Percentiles rank a stretch among this genome's conserved stretches.
Evolutionary conservation across 2,888 invertebrate genomes (phyloP).

Genomic region (Eupithecia vulgata): DNA sequence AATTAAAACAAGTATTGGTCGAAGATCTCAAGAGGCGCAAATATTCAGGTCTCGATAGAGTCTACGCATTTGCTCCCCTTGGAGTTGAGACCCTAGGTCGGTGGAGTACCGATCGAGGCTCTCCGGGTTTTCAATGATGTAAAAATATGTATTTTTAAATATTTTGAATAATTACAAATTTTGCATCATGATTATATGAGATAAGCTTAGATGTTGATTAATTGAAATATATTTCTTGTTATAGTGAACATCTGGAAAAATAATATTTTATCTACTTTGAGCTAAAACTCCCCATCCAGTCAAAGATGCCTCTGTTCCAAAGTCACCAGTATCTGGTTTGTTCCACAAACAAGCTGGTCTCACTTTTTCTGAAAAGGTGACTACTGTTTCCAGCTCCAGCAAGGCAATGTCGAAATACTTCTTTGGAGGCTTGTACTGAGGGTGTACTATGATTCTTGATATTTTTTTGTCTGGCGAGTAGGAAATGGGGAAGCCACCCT

Average conservation of each 20-base stretch:
- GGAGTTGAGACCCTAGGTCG: too few species aligned
- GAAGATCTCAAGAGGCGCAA: too few species aligned
- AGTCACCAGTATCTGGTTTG: slow-evolving; percentile 44
- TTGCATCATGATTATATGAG: too few species aligned
- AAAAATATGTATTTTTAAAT: too few species aligned
- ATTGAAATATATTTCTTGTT: too few species aligned
- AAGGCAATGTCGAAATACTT: slow-evolving; percentile 68
- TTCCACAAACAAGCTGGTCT: slow-evolving; percentile 69
- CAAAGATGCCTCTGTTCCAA: slow-evolving; percentile 52
- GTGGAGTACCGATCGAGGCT: too few species aligned
- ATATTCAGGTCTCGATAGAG: too few species aligned
- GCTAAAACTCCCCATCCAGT: slow-evolving; percentile 69
- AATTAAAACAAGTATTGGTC: too few species aligned
- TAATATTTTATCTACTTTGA: slow-evolving; percentile 49
- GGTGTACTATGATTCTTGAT: slow-evolving; percentile 52
- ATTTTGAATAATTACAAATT: too few species aligned
- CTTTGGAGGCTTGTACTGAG: slow-evolving; percentile 59
- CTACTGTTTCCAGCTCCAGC: slow-evolving; percentile 52
- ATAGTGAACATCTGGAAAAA: neutral
- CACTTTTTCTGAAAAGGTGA: slow-evolving; percentile 52
- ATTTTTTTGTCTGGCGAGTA: slow-evolving; percentile 35
- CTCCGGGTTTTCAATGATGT: too few species aligned
- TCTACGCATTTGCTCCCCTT: too few species aligned
- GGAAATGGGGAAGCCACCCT: neutral
- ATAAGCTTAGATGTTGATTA: too few species aligned